Percentiles rank a stretch among this genome's conserved stretches.
phyloP scores from a whole-genome alignment of 2,113 vertebrate species.

The Carassius carassius region DNA sequence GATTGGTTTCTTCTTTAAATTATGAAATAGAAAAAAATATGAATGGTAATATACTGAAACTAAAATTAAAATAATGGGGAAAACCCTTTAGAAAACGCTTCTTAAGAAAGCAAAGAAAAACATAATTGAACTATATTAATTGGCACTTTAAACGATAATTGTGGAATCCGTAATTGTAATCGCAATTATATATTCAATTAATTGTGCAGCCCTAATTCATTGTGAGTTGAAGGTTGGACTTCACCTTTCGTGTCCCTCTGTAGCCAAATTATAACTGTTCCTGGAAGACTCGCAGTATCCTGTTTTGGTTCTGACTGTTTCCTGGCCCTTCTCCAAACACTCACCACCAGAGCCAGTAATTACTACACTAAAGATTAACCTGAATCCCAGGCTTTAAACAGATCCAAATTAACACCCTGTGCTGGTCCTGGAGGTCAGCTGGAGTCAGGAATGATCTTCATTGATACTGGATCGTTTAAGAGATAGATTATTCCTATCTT shows the following conservation, averaged over 20 bases:
- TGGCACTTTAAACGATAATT: too few species aligned
- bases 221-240: conserved; percentile 1
- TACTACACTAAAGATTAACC: conserved; percentile 15
- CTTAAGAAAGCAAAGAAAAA: too few species aligned
- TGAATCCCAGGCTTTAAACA: background rate
- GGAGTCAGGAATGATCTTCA: background rate
- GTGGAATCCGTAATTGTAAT: too few species aligned
- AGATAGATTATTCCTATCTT: background rate
- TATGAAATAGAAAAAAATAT: too few species aligned
- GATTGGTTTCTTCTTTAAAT: too few species aligned
- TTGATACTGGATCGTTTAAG: background rate
- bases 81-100: too few species aligned
- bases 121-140: too few species aligned
- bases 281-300: conserved; percentile 61
- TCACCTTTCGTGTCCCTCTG: conserved; percentile 2
- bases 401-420: background rate
- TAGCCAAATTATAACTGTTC: conserved; percentile 41
- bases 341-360: conserved; percentile 7
- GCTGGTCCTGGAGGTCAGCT: background rate
- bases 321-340: conserved; percentile 54
- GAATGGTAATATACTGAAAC: too few species aligned
- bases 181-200: too few species aligned
- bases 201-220: too few species aligned
- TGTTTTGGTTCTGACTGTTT: conserved; percentile 67
- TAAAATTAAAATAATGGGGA: too few species aligned